phyloP scores from a whole-genome alignment of 2,797 vertebrate species.

The Neostethus bicornis region DNA sequence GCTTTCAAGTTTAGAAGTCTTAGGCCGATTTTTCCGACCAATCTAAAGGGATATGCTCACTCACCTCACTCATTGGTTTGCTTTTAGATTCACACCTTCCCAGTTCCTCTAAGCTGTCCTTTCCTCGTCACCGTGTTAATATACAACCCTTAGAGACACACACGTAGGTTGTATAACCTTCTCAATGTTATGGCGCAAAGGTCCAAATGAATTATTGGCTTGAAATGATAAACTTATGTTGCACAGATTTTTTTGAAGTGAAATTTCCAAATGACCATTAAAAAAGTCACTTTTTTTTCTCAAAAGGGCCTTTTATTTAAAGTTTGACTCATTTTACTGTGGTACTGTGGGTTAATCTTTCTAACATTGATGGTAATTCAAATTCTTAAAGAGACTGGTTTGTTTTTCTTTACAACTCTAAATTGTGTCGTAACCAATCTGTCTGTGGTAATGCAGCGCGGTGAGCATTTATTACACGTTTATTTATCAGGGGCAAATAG shows the following conservation, averaged over 20 bases:
- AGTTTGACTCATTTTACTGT: too few relatives aligned
- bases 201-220: conserved; percentile 35
- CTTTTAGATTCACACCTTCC: conserved; percentile 14
- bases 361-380: too few relatives aligned
- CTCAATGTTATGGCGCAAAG: conserved; percentile 20
- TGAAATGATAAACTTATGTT: conserved; percentile 10
- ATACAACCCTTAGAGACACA: conserved; percentile 69
- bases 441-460: too few relatives aligned
- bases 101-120: conserved; percentile 27
- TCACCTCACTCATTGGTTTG: background rate
- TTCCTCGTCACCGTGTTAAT: conserved; percentile 68
- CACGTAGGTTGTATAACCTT: conserved; percentile 44
- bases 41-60: background rate
- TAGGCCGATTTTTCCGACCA: background rate
- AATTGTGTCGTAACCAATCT: background rate
- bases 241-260: background rate
- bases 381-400: too few relatives aligned
- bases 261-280: background rate
- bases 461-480: too few relatives aligned
- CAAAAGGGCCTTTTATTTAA: background rate
- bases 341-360: too few relatives aligned
- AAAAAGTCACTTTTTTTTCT: background rate
- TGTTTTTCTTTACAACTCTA: too few relatives aligned
- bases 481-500: too few relatives aligned
- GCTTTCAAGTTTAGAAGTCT: background rate